Conservation (phyloP, 1,140 invertebrate genomes). For the Spodoptera frugiperda region DNA sequence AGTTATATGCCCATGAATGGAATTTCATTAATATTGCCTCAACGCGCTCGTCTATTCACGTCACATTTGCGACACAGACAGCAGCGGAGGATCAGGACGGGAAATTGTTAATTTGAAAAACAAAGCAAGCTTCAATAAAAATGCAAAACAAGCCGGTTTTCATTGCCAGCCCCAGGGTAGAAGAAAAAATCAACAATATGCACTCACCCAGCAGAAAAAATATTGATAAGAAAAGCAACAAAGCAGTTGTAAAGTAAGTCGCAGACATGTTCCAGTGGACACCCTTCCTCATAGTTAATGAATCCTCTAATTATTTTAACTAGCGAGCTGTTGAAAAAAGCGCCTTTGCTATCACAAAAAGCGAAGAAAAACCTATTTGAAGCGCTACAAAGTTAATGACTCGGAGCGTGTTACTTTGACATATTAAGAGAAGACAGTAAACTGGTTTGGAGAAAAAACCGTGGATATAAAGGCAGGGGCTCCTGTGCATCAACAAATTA, state of each 20-base stretch:
- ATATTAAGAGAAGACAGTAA: slow-evolving; percentile 76
- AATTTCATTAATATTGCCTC: slow-evolving; percentile 70
- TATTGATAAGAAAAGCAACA: slow-evolving; percentile 29
- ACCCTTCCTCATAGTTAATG: slow-evolving; percentile 55
- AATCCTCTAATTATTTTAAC: slow-evolving; percentile 71
- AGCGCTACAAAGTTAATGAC: slow-evolving; percentile 69
- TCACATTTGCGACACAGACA: slow-evolving; percentile 4
- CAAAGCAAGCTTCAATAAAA: slow-evolving; percentile 66
- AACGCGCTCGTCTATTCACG: slow-evolving; percentile 44
- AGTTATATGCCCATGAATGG: slow-evolving; percentile 68
- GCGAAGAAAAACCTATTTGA: slow-evolving; percentile 59
- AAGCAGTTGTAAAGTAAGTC: slow-evolving; percentile 24
- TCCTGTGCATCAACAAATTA: slow-evolving; percentile 69
- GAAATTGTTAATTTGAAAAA: slow-evolving; percentile 67
- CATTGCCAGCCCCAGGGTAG: slow-evolving; percentile 3
- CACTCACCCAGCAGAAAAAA: slow-evolving; percentile 36
- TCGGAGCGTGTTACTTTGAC: slow-evolving; percentile 75
- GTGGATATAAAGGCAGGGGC: slow-evolving; percentile 58
- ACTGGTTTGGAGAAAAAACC: slow-evolving; percentile 71
- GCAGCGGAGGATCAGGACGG: slow-evolving; percentile 48
- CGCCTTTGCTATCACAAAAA: slow-evolving; percentile 56
- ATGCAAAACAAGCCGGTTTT: slow-evolving; percentile 63
- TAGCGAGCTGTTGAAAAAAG: slow-evolving; percentile 55
- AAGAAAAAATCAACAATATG: slow-evolving; percentile 28
- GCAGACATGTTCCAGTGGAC: slow-evolving; percentile 46